Conservation (phyloP, 2,888 invertebrate genomes). For the Geophilus truncorum region DNA sequence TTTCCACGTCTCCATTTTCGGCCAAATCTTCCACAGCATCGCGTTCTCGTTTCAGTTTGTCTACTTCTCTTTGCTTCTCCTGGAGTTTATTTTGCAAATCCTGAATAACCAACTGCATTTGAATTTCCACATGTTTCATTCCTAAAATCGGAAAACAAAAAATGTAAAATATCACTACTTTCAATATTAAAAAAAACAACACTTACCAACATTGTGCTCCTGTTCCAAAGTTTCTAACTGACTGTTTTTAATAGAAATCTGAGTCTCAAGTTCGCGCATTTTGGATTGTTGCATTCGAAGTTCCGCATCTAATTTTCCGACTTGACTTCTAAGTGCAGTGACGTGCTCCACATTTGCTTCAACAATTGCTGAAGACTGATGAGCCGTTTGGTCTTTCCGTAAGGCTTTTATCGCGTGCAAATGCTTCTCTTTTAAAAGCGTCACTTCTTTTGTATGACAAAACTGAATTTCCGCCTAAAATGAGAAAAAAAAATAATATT, state of each 20-base stretch:
- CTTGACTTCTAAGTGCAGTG: background rate
- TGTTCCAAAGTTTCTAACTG: background rate
- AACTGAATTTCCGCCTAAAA: conserved; percentile 7
- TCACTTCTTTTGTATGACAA: background rate
- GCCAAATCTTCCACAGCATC: background rate
- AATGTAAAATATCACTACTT: background rate
- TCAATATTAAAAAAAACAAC: background rate
- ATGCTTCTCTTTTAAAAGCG: background rate
- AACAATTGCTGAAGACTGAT: background rate
- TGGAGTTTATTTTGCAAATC: background rate
- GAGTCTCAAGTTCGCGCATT: background rate
- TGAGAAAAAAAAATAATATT: background rate
- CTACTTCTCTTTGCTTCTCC: background rate
- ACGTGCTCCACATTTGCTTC: background rate
- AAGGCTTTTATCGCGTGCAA: conserved; percentile 14
- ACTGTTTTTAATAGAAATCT: background rate
- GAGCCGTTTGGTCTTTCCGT: background rate
- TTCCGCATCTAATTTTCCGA: background rate
- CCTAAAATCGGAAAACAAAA: background rate
- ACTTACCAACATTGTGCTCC: background rate
- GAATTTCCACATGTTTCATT: conserved; percentile 9
- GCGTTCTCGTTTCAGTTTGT: background rate
- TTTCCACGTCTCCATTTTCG: background rate
- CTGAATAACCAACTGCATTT: background rate
- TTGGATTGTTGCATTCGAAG: background rate